Percentiles rank a stretch among this genome's conserved stretches.
Conservation (phyloP, 2,888 invertebrate species). For the Limnephilus lunatus region DNA sequence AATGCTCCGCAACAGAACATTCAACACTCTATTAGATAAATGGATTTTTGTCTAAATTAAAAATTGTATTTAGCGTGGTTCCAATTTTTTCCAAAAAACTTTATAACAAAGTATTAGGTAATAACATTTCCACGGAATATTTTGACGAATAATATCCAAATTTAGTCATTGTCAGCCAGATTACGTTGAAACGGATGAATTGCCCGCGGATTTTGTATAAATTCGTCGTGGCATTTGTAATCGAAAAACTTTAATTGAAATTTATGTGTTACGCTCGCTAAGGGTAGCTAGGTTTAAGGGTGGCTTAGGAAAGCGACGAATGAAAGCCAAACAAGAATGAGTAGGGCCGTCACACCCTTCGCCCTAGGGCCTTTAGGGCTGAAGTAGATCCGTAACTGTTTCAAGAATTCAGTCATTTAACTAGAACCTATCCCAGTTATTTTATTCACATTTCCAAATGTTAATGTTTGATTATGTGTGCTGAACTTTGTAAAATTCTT, state of each 20-base stretch:
- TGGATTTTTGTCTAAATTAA: too few species aligned
- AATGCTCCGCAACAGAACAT: too few species aligned
- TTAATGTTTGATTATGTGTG: background rate
- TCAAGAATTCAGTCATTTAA: background rate
- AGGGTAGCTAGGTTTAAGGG: background rate
- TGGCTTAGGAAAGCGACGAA: conserved; percentile 2
- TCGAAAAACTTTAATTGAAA: background rate
- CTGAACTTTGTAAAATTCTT: background rate
- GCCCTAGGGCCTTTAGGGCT: background rate
- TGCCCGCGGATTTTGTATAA: background rate
- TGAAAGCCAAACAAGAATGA: background rate
- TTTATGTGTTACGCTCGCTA: background rate
- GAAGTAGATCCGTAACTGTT: background rate
- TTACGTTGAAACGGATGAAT: background rate
- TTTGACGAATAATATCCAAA: background rate
- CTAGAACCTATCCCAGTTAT: background rate
- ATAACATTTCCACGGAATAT: background rate
- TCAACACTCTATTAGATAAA: too few species aligned
- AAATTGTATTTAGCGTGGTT: background rate
- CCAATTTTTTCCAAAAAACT: too few species aligned
- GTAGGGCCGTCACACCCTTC: background rate
- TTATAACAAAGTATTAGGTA: background rate
- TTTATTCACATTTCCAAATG: background rate
- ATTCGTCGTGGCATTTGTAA: background rate
- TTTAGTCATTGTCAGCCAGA: background rate